Percentiles rank a stretch among this genome's conserved stretches.
These are phyloP conservation scores for Taenaris catops DNA, from an alignment of 2,888 invertebrate species.

Conservation along the genomic window DNA sequence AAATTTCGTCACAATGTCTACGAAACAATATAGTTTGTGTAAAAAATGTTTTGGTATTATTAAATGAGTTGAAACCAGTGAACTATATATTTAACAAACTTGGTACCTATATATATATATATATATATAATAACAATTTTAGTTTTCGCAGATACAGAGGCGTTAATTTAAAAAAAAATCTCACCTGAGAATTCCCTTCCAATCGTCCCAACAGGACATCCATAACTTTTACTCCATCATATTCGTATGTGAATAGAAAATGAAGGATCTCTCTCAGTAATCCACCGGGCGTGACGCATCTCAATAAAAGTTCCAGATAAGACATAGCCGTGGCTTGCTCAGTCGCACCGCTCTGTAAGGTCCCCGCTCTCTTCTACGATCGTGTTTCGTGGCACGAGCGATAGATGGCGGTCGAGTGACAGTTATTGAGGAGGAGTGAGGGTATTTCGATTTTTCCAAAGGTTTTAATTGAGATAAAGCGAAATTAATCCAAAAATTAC, in stretches of 20 bases:
- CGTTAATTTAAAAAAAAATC: conserved; percentile 20
- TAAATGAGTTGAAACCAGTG: no score
- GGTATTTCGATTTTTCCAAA: conserved; percentile 8
- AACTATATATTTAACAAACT: no score
- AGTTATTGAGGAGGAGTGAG: conserved; percentile 28
- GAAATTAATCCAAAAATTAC: no score
- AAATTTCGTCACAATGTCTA: no score
- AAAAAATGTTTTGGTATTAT: no score
- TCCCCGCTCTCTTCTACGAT: conserved; percentile 62
- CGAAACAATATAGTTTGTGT: no score
- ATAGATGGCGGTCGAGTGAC: conserved; percentile 46
- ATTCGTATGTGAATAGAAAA: conserved; percentile 90
- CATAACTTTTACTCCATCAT: conserved; percentile 90
- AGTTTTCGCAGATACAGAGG: no score
- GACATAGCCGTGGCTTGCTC: conserved; percentile 96
- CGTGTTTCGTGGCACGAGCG: conserved; percentile 28
- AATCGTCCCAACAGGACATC: conserved; percentile 91
- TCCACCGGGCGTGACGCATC: conserved; percentile 92
- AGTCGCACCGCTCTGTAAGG: conserved; percentile 89
- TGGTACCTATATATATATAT: no score
- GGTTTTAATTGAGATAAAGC: no score
- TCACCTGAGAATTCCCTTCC: conserved; percentile 86
- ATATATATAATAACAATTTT: no score
- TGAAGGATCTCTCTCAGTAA: conserved; percentile 90
- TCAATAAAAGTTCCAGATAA: conserved; percentile 93